A percentile compares a stretch with the other conserved stretches of the same genome.
Evolutionary conservation across 1,140 invertebrate species (phyloP).

Genomic region (Gryon sp.): DNA sequence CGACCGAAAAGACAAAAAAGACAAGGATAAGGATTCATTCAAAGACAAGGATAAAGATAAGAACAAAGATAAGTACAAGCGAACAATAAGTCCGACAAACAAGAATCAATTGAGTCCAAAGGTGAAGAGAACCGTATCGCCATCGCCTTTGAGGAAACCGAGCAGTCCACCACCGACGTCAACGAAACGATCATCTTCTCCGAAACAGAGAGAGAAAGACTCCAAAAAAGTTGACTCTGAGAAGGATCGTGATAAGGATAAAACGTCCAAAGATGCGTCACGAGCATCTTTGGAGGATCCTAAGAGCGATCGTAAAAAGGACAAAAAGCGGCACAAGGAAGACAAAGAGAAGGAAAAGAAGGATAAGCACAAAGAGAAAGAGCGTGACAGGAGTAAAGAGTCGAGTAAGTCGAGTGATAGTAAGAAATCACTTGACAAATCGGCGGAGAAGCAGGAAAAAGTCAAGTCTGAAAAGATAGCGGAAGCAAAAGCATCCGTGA

Average conservation of each 20-base stretch:
- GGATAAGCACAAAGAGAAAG: constrained; percentile 79
- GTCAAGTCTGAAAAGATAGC: constrained; percentile 76
- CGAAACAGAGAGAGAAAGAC: constrained; percentile 74
- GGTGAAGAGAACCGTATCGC: constrained; percentile 67
- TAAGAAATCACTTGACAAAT: constrained; percentile 76
- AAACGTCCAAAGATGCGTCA: constrained; percentile 71
- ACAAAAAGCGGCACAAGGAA: constrained; percentile 80
- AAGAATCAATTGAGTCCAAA: constrained; percentile 71
- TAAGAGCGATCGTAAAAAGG: constrained; percentile 77
- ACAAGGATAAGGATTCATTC: constrained; percentile 82
- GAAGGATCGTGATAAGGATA: constrained; percentile 75
- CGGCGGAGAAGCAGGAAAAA: constrained; percentile 73
- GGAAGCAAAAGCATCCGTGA: constrained; percentile 68
- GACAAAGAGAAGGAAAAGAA: constrained; percentile 78
- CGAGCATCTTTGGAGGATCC: constrained; percentile 70
- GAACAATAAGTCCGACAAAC: constrained; percentile 80
- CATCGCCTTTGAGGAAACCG: constrained; percentile 67
- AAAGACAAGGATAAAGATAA: constrained; percentile 81
- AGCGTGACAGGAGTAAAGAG: constrained; percentile 71
- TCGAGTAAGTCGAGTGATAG: constrained; percentile 72
- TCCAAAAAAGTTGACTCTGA: constrained; percentile 60
- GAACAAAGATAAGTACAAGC: constrained; percentile 82
- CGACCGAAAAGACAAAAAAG: constrained; percentile 83
- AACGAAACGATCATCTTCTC: constrained; percentile 74
- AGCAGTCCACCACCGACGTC: constrained; percentile 73